Conservation (phyloP, 1,140 invertebrate genomes). For the Hycleus phaleratus region DNA sequence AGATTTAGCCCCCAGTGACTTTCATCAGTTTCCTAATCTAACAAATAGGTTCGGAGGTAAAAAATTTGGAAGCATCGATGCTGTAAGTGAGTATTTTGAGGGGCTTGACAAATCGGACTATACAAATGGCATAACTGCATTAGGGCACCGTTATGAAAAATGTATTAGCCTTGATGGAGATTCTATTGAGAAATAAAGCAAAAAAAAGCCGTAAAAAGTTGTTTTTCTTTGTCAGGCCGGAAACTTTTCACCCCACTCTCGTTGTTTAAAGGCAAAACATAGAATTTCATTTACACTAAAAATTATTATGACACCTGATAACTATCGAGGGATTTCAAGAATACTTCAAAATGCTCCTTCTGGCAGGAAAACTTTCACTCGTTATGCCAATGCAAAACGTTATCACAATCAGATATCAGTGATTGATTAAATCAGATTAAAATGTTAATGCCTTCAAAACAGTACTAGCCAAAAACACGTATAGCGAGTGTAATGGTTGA, state of each 20-base stretch:
- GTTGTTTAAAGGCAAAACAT: no score
- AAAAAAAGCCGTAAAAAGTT: constrained; percentile 8
- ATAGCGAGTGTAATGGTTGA: no score
- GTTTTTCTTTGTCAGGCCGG: constrained; percentile 13
- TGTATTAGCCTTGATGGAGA: constrained; percentile 24
- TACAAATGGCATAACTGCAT: constrained; percentile 18
- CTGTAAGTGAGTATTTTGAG: constrained; percentile 25
- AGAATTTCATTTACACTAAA: no score
- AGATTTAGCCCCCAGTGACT: constrained; percentile 31
- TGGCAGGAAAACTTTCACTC: no score
- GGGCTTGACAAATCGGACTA: constrained; percentile 15
- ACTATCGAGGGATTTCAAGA: no score
- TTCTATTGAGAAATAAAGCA: constrained; percentile 24
- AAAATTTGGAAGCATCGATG: constrained; percentile 28
- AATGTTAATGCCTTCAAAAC: no score
- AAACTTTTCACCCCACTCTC: constrained; percentile 9
- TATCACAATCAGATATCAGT: no score
- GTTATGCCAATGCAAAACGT: no score
- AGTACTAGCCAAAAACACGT: no score
- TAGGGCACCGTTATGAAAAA: constrained; percentile 22
- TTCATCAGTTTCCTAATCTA: constrained; percentile 14
- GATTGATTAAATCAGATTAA: no score
- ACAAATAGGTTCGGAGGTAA: constrained; percentile 27
- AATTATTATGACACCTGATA: no score
- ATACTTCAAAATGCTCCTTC: no score